These are phyloP conservation scores for Gephyroberyx darwinii DNA, from an alignment of 2,797 vertebrate species.

Conservation along the genomic window DNA sequence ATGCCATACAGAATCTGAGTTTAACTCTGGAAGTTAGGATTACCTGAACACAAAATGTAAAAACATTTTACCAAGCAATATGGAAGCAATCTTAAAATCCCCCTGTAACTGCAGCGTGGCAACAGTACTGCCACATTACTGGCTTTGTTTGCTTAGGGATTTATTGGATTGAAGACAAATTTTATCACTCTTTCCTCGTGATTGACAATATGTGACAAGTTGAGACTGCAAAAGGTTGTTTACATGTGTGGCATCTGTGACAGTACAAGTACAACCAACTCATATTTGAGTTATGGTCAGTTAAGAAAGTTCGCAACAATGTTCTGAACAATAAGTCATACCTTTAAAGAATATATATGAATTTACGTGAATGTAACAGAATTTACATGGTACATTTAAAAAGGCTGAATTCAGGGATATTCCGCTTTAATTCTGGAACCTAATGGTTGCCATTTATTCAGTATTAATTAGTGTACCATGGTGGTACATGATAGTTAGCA, in stretches of 20 bases:
- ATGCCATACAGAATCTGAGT: constrained; percentile 17
- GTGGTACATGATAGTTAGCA: constrained; percentile 35
- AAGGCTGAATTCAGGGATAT: not conserved
- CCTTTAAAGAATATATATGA: no score
- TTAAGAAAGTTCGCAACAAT: no score
- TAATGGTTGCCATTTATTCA: constrained; percentile 33
- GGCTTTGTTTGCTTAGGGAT: constrained; percentile 31
- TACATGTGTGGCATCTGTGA: not conserved
- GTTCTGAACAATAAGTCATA: no score
- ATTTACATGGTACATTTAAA: not conserved
- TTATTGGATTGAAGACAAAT: constrained; percentile 1
- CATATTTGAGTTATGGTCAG: no score
- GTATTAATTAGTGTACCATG: constrained; percentile 34
- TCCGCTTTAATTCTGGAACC: constrained; percentile 16
- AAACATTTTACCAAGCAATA: constrained; percentile 42
- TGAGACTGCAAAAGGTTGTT: not conserved
- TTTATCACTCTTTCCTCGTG: constrained; percentile 1
- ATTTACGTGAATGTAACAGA: no score
- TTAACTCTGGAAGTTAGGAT: constrained; percentile 44
- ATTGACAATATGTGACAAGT: not conserved
- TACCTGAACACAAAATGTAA: constrained; percentile 49
- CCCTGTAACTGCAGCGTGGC: not conserved
- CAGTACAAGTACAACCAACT: no score
- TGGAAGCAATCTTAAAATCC: constrained; percentile 12
- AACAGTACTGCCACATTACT: not conserved